Base-by-base conservation (phyloP, 30 jellyfish, hydroid and myxozoan species). In the Clytia hemisphaerica region DNA sequence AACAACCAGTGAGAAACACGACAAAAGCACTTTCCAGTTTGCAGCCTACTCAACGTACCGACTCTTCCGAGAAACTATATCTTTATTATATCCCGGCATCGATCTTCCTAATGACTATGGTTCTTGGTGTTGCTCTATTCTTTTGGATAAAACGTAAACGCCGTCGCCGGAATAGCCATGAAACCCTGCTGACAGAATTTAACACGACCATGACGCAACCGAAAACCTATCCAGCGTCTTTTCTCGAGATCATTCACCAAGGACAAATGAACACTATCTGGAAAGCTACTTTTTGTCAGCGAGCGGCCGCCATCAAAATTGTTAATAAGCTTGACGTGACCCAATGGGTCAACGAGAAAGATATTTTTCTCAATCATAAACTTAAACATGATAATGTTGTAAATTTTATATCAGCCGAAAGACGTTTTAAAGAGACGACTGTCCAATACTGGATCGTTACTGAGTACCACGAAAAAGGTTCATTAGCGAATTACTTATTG, bases 231-330 rank as follows among this genome's bases (percentile, higher is more conserved):
- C 84, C 83, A 0, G 83, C 70, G 18, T 74, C 68, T 44, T 58
- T 79, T 27, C 76, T 45, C 45, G 42, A 58, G 51, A 40, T 67
- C 79, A 62, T 79, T 55, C 84, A 83, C 26, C 93, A 69, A 22
- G 93, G 93, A 28, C 93, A 79, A 68, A 67, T 79, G 60, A 84
- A 84, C 2, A 67, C 79, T 58, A 84, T 79, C 15, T 79, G 70
- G 38, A 79, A 68, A 30, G 93, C 80, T 16, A 37, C 58, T 30
- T 67, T 79, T 15, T 7, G 60, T 15, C 51, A 47, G 1, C 62
- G 65, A 66, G 70, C 79, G 18, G 93, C 70, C 55, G 93, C 93
- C 46, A 84, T 79, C 4, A 79, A 77, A 60, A n/a, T 79, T 28
- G 58, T 79, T 26, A 38, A 83, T 16, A 83, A 68, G 32, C 93